These are phyloP conservation scores for Panthera leo DNA, from an alignment of 2,113 vertebrate species.

Conservation along the genomic window DNA sequence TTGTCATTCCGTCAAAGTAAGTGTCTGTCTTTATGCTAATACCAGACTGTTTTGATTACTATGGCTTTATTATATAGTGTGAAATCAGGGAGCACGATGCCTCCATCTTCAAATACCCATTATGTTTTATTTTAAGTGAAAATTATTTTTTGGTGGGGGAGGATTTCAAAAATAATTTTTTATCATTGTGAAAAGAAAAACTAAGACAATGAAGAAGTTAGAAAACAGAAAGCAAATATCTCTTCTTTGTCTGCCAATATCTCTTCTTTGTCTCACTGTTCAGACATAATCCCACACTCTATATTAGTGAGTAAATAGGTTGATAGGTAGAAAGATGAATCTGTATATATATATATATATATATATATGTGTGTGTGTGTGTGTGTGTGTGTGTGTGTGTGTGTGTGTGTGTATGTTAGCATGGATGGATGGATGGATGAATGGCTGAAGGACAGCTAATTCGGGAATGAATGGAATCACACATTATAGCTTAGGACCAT, in stretches of 20 bases:
- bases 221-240: neutral
- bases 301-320: neutral
- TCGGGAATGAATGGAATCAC: neutral
- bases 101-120: neutral
- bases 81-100: neutral
- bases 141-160: neutral
- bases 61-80: neutral
- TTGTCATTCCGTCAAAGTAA: neutral
- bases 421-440: neutral
- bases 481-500: neutral
- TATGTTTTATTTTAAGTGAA: neutral
- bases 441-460: neutral
- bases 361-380: no score
- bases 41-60: neutral
- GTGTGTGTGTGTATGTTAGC: neutral
- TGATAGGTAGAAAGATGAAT: neutral
- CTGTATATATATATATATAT: neutral
- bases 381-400: fast-evolving
- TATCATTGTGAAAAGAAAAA: neutral
- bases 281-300: neutral
- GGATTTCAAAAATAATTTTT: neutral
- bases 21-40: neutral
- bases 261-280: neutral
- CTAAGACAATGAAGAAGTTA: neutral
- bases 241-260: neutral